Base-by-base conservation (phyloP, 2,797 vertebrate genomes). In the Antennarius maculatus region DNA sequence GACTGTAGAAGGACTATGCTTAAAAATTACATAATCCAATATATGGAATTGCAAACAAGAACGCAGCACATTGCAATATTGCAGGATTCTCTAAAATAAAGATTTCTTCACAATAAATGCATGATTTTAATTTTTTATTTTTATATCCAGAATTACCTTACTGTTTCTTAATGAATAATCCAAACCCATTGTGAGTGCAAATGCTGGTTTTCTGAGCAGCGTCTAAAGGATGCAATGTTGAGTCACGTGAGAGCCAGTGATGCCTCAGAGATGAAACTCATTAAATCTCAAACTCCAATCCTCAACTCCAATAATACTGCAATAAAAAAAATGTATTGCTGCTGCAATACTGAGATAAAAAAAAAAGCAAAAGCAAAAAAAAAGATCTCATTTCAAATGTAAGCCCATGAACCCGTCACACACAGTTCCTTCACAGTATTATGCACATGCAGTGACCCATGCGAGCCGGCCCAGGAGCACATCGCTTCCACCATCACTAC, bases 271-370 rank as follows among this genome's bases (percentile, higher is more conserved):
- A 87, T 87, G 74, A 89, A 91, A 90, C 81, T 90, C 86, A 92
- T 91, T 89, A 86, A 86, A 73, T 85, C 72, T 82, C 64, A 49
- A 80, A 68, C 70, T 87, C 80, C 77, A 71, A 59, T 87, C 69
- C 85, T 79, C 77, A 16, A 58, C 67, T 84, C 86, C 79, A 91
- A 90, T 88, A 91, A 88, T 73, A 77, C 62, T 50, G 63, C 74
- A 79, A 88, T 86, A 88, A 79, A 76, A 87, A 81, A 87, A 86
- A 43, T 88, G 81, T 83, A 89, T 88, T 49, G 77, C 67, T 72
- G 52, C 82, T 60, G 69, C 59, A 52, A 43, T 69, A 77, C 23
- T 57, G 74, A 67, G 61, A 72, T 66, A 81, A 86, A 87, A 79
- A 82, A 82, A 15, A 43, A 43, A 43, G 31, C 31, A 15, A 43